A percentile compares a stretch with the other conserved stretches of the same genome.
Conservation (phyloP, 2,888 invertebrate species). For the Netelia fuscicornis region DNA sequence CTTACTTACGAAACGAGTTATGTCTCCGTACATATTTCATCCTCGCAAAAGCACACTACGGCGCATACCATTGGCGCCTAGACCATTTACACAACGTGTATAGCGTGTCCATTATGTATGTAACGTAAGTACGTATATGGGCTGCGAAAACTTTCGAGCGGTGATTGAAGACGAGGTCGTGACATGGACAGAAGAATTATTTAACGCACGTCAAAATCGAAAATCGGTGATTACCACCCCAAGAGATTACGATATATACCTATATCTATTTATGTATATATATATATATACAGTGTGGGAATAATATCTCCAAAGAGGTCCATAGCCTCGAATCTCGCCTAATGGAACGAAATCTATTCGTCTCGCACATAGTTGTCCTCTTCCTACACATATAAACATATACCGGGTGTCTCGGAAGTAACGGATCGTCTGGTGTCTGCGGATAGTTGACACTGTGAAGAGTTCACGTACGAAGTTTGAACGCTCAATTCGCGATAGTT, state of each 20-base stretch:
- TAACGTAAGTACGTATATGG: not conserved
- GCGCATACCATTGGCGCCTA: slow-evolving; percentile 1
- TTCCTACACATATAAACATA: not conserved
- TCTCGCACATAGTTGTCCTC: slow-evolving; percentile 71
- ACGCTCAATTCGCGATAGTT: no score
- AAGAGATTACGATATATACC: not conserved
- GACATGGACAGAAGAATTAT: slow-evolving; percentile 59
- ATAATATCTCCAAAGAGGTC: slow-evolving; percentile 52
- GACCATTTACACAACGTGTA: slow-evolving; percentile 31
- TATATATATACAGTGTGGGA: slow-evolving; percentile 4
- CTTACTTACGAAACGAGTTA: slow-evolving; percentile 29
- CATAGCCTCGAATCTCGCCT: slow-evolving; percentile 66
- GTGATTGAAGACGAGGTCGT: slow-evolving; percentile 48
- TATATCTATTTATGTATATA: not conserved
- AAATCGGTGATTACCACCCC: slow-evolving; percentile 66
- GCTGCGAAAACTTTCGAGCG: slow-evolving; percentile 23
- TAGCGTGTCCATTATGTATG: no score
- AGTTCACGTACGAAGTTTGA: no score
- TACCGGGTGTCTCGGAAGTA: not conserved
- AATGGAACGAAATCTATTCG: slow-evolving; percentile 79
- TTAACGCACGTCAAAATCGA: slow-evolving; percentile 67
- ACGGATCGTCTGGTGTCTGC: no score
- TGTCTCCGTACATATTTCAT: not conserved
- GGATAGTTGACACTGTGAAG: no score
- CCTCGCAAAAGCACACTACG: not conserved